Base-by-base conservation (phyloP, 2,888 invertebrate genomes). In the Hypolimnas misippus region DNA sequence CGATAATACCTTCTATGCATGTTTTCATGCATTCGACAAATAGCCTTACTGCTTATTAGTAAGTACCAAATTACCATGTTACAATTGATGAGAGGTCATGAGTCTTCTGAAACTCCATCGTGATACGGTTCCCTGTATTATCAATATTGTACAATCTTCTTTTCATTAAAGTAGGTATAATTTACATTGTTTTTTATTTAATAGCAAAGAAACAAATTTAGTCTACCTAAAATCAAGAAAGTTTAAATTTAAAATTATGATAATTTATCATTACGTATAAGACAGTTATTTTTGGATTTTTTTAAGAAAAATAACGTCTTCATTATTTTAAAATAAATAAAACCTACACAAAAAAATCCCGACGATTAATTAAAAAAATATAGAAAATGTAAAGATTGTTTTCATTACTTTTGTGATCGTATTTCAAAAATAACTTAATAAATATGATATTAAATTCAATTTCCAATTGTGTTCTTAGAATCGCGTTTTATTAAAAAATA, bases 1-100 rank as follows among this genome's bases (percentile, higher is more conserved):
- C 61, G 70, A 60, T 66, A 66, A 68, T 65, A 35, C 65, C 64
- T 63, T 65, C 67, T 61, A 61, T 56, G 40, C 58, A 59, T 33
- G 33, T 56, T 51, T 56, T 55, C 16, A 21, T 52, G 38, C 60
- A 66, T 29, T 44, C 62, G 29, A 62, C 50, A 60, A 40, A 52
- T 44, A 35, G 17, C 19, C 64, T 61, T 67, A 62, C 51, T 49
- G 10, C 58, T 33, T 44, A n/a, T 19, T 4, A 14, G 14, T 57
- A 62, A 62, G 60, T 40, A 31, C 14, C 31, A 55, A 50, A 55
- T 58, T 66, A 25, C 19, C 31, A 8, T 57, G 59, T 14, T 29
- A 14, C 40, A 50, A 38, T 53, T 49, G 60, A 44, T 53, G 53
- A 53, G 63, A 63, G 57, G 59, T 53, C 59, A 35, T 40, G 14